phyloP scores from a whole-genome alignment of 2,797 vertebrate species.

The Peromyscus aztecus region DNA sequence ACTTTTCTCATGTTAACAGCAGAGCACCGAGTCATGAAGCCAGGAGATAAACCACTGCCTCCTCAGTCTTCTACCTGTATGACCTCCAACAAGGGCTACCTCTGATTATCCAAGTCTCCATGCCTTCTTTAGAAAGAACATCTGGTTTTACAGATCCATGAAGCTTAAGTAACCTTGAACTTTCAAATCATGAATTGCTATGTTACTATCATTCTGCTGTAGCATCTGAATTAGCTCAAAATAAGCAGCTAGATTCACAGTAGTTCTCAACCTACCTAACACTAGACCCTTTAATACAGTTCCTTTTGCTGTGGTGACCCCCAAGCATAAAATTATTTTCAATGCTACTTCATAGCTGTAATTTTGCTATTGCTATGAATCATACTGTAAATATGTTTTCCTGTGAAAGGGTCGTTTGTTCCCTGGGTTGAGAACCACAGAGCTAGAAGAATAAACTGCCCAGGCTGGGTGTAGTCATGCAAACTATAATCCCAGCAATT shows the following conservation, averaged over 20 bases:
- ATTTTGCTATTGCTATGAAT: neutral
- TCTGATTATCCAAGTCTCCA: neutral
- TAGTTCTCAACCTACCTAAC: neutral
- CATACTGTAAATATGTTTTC: neutral
- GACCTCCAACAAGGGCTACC: neutral
- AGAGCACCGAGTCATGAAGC: neutral
- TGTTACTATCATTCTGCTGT: neutral
- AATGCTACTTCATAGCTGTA: neutral
- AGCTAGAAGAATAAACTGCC: neutral
- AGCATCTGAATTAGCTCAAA: neutral
- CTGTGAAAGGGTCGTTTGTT: neutral
- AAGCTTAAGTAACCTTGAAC: neutral
- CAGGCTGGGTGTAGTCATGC: neutral
- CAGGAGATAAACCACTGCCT: neutral
- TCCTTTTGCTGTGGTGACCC: neutral
- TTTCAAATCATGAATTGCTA: slow-evolving; percentile 9
- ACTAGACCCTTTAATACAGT: neutral
- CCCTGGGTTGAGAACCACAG: neutral
- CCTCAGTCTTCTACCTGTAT: neutral
- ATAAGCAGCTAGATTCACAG: neutral
- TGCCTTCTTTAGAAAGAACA: neutral
- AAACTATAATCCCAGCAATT: neutral
- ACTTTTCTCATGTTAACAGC: neutral
- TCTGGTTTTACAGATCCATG: neutral
- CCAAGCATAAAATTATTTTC: neutral